Evolutionary conservation across 1,140 invertebrate genomes (phyloP).

Genomic region (Notospermus geniculatus): DNA sequence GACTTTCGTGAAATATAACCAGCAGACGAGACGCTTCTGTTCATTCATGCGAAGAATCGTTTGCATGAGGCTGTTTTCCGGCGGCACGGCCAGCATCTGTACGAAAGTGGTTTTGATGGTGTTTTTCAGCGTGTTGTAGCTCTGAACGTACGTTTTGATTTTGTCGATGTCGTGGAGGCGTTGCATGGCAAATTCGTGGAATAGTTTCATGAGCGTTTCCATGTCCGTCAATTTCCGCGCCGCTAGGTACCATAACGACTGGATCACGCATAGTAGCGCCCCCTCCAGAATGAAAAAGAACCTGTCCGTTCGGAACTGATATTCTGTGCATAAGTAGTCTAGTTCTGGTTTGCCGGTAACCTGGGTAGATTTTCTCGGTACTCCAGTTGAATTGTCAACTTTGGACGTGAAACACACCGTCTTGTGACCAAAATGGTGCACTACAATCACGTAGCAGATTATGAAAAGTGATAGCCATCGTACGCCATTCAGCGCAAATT

Average conservation of each 20-base stretch:
- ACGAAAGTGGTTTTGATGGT: neutral
- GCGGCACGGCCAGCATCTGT: neutral
- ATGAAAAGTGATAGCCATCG: neutral
- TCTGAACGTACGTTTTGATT: conserved; percentile 1
- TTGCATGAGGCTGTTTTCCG: conserved; percentile 1
- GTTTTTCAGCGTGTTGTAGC: neutral
- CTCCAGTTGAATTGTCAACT: neutral
- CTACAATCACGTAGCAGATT: neutral
- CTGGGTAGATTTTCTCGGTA: neutral
- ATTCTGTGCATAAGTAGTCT: neutral
- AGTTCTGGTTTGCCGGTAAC: neutral
- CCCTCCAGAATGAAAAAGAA: conserved; percentile 4
- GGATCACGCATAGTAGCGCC: neutral
- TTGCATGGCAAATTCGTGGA: conserved; percentile 5
- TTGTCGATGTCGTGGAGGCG: conserved; percentile 1
- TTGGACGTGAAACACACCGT: neutral
- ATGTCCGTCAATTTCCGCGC: neutral
- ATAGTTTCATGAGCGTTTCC: conserved; percentile 8
- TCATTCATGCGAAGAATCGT: conserved; percentile 4
- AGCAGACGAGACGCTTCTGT: neutral
- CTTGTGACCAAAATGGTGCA: conserved; percentile 4
- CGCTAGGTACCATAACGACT: neutral
- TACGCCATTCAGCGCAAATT: neutral
- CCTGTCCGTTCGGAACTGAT: neutral
- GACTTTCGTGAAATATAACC: neutral